Conservation (phyloP, 2,113 vertebrate species). For the Ptilonorhynchus violaceus region DNA sequence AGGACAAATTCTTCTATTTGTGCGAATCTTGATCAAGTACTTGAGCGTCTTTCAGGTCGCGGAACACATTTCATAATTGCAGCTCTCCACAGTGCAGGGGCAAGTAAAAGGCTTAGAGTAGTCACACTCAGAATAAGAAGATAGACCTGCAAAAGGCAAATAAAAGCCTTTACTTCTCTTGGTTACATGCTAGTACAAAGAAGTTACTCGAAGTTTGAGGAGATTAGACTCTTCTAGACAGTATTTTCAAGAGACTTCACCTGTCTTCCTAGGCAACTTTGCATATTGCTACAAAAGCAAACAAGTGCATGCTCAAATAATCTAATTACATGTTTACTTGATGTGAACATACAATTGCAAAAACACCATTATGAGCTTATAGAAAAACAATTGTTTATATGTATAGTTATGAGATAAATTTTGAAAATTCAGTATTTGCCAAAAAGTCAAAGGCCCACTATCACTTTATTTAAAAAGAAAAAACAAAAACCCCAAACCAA, state of each 20-base stretch:
- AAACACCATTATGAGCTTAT: neutral
- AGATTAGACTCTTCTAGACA: neutral
- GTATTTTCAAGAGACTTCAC: neutral
- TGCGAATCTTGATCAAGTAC: slow-evolving; percentile 73
- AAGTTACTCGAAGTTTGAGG: neutral
- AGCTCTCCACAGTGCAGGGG: slow-evolving; percentile 90
- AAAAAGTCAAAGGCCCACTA: neutral
- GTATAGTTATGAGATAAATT: neutral
- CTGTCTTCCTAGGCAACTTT: neutral
- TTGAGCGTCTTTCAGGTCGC: slow-evolving; percentile 76
- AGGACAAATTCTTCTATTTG: neutral
- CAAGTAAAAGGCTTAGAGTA: slow-evolving; percentile 91
- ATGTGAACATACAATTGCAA: neutral
- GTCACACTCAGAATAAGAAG: slow-evolving; percentile 94
- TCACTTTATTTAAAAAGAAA: neutral
- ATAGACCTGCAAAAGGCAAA: slow-evolving; percentile 82
- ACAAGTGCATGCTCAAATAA: neutral
- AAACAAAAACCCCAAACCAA: rapidly evolving
- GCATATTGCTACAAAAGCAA: neutral
- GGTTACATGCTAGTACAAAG: neutral
- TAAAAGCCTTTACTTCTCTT: neutral
- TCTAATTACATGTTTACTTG: neutral
- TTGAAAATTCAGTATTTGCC: neutral
- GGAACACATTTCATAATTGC: slow-evolving; percentile 81
- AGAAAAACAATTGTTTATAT: neutral